Base-by-base conservation (phyloP, 2,113 vertebrate species). In the Pardalotus punctatus region DNA sequence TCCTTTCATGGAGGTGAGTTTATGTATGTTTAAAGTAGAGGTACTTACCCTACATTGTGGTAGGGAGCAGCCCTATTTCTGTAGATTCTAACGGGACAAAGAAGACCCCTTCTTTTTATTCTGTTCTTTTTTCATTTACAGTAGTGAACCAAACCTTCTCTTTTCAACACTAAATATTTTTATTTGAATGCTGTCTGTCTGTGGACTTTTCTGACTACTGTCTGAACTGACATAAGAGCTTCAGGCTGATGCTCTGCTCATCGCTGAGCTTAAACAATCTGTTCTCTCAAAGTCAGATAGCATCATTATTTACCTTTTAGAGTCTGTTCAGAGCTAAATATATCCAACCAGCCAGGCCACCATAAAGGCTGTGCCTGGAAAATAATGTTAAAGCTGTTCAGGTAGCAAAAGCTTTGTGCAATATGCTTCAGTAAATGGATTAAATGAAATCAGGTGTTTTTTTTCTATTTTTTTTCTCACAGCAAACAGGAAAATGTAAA, bases 241-340 rank as follows among this genome's bases (percentile, higher is more conserved):
- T 71, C 64, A 93, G 57, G 79, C 66, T 84, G 69, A 77, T 76
- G 36, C 20, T 84, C 27, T 84, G 22, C 40, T 88, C 57, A 74
- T n/a, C 40, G 50, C 43, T 73, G 89, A 74, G 19, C 5, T 73
- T 77, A 31, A 38, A 48, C 28, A 92, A 48, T n/a, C 57, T 94
- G 38, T 53, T 56, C 71, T 76, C 23, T 85, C 54, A 21, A 82
- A 45, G 8, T 82, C 40, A 69, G 48, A 78, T 72, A 80, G 27
- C 24, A 73, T 81, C 53, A 40, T 54, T 93, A 67, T 86, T 94
- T 64, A 89, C 53, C 54, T 96, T 70, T 81, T 50, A 74, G 35
- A 45, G 36, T 76, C n/a, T 90, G 56, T 71, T 82, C 60, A 87
- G 31, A 40, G 56, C 64, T 95, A 91, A 96, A 96, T 96, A 94